phyloP scores from a whole-genome alignment of 23 tunicate species.

The Oikopleura vanhoeffeni region DNA sequence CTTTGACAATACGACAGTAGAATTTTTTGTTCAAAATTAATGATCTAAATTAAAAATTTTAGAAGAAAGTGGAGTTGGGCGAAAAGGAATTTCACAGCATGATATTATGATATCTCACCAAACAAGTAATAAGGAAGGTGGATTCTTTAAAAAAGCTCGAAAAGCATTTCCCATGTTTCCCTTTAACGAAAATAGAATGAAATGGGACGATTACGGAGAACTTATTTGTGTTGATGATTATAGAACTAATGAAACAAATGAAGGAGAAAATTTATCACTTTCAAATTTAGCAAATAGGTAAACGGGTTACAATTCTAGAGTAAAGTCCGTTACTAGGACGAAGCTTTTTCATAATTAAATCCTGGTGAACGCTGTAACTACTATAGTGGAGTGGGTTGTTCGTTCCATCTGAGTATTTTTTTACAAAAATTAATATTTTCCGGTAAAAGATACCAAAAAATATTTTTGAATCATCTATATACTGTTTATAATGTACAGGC shows the following conservation, averaged over 20 bases:
- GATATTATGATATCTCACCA: not conserved
- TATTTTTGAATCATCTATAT: no score
- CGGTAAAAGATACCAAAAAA: no score
- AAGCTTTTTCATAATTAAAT: not conserved
- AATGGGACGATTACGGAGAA: slow-evolving; percentile 98
- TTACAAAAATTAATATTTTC: no score
- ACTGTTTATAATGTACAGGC: no score
- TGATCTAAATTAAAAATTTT: no score
- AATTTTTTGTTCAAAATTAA: no score
- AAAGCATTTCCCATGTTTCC: slow-evolving; percentile 71
- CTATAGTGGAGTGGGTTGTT: slow-evolving; percentile 14
- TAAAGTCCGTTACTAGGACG: not conserved
- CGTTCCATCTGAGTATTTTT: no score
- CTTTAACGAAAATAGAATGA: slow-evolving; percentile 34
- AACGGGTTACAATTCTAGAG: no score
- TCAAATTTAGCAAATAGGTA: not conserved
- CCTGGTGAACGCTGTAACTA: not conserved
- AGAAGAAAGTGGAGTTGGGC: no score
- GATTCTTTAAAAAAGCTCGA: slow-evolving; percentile 60
- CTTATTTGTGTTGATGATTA: slow-evolving; percentile 68
- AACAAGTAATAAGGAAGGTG: slow-evolving; percentile 34
- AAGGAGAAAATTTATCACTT: slow-evolving; percentile 30
- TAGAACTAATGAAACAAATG: slow-evolving; percentile 22
- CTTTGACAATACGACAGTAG: no score
- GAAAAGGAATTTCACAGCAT: no score